These are phyloP conservation scores for Muscina levida DNA, from an alignment of 2,888 invertebrate species.

Conservation along the genomic window DNA sequence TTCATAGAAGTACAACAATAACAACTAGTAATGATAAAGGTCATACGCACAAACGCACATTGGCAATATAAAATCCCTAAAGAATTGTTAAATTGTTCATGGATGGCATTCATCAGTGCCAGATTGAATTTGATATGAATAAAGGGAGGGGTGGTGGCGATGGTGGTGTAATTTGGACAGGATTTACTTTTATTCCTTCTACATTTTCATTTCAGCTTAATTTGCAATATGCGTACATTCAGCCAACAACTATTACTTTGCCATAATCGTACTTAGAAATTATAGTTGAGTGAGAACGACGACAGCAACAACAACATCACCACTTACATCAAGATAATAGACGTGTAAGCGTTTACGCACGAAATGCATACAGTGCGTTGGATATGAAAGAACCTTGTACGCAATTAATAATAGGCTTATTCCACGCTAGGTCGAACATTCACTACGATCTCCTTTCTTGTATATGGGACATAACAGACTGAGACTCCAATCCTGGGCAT, in stretches of 20 bases:
- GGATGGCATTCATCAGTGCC: slow-evolving; percentile 56
- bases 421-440: too few relatives aligned
- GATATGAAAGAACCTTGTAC: too few relatives aligned
- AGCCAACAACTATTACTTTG: not conserved
- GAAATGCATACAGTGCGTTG: not conserved
- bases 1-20: slow-evolving; percentile 45
- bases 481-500: too few relatives aligned
- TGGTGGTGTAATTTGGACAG: slow-evolving; percentile 18
- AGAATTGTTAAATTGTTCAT: slow-evolving; percentile 61
- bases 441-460: too few relatives aligned
- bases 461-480: too few relatives aligned
- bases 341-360: too few relatives aligned
- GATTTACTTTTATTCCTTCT: slow-evolving; percentile 19
- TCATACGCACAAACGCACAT: not conserved
- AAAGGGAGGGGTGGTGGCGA: too few relatives aligned
- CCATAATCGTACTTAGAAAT: slow-evolving; percentile 15
- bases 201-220: slow-evolving; percentile 27
- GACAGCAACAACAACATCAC: not conserved
- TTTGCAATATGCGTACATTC: slow-evolving; percentile 50
- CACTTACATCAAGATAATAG: slow-evolving; percentile 27
- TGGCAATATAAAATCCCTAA: slow-evolving; percentile 46
- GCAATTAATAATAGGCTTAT: too few relatives aligned
- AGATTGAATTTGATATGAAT: slow-evolving; percentile 33
- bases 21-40: slow-evolving; percentile 19
- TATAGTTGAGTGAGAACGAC: not conserved